Percentiles rank a stretch among this genome's conserved stretches.
These are phyloP conservation scores for Globia sparganii DNA, from an alignment of 2,888 invertebrate species.

Conservation along the genomic window DNA sequence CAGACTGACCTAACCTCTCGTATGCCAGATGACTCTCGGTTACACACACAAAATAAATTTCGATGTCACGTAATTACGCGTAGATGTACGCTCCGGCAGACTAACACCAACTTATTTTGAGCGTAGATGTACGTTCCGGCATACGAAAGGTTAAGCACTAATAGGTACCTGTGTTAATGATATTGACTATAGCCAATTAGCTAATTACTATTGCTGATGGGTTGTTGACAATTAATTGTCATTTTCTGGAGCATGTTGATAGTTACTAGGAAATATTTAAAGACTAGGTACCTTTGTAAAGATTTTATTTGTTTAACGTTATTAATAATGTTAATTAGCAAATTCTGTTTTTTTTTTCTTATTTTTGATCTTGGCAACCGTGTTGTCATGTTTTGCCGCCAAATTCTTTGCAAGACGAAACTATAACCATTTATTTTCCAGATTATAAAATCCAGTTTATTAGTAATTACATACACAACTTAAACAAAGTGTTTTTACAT, in stretches of 20 bases:
- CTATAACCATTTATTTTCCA: neutral
- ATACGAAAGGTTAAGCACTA: too few relatives aligned
- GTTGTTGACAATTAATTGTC: neutral
- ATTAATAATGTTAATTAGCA: neutral
- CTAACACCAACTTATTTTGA: too few relatives aligned
- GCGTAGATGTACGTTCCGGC: too few relatives aligned
- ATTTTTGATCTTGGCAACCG: neutral
- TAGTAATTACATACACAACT: neutral
- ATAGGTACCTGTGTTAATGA: neutral
- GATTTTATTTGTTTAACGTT: neutral
- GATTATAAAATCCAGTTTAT: neutral
- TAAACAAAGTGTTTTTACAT: neutral
- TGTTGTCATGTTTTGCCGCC: neutral
- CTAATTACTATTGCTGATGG: neutral
- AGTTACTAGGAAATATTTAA: neutral
- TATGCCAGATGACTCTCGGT: too few relatives aligned
- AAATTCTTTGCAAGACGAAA: neutral
- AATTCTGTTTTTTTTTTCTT: too few relatives aligned
- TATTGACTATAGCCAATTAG: neutral
- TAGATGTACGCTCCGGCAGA: too few relatives aligned
- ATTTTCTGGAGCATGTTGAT: neutral
- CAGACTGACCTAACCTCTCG: too few relatives aligned
- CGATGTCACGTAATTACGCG: too few relatives aligned
- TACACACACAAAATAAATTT: too few relatives aligned
- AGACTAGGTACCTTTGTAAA: neutral